These are phyloP conservation scores for Penelope pileata DNA, from an alignment of 2,113 vertebrate genomes.

Conservation along the genomic window DNA sequence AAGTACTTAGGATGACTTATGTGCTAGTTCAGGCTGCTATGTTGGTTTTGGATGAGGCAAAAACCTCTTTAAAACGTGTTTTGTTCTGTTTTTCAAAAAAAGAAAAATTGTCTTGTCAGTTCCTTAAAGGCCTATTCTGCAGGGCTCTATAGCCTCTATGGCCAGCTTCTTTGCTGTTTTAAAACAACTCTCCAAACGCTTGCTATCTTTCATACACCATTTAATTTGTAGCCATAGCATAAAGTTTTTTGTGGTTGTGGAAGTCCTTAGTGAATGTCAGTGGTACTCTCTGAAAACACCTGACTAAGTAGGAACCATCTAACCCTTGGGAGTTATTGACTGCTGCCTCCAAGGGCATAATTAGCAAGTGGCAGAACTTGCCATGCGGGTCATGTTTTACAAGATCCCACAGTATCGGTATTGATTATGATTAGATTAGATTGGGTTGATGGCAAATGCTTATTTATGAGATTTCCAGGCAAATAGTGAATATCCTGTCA, in stretches of 20 bases:
- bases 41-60: constrained; percentile 25
- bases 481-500: neutral
- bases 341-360: constrained; percentile 55
- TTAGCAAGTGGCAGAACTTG: constrained; percentile 66
- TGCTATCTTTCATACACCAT: constrained; percentile 64
- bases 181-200: constrained; percentile 64
- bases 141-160: neutral
- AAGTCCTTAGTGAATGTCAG: constrained; percentile 70
- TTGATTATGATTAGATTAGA: constrained; percentile 67
- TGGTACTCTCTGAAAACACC: constrained; percentile 63
- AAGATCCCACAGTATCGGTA: constrained; percentile 46
- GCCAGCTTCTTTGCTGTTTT: neutral
- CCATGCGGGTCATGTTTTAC: constrained; percentile 63
- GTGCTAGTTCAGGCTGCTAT: neutral
- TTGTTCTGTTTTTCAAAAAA: neutral
- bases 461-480: constrained; percentile 43
- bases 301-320: constrained; percentile 69
- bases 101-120: constrained; percentile 27
- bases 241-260: constrained; percentile 67
- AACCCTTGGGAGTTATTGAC: constrained; percentile 68
- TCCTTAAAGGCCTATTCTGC: constrained; percentile 59
- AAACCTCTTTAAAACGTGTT: constrained; percentile 2
- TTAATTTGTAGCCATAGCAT: constrained; percentile 66
- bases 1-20: neutral
- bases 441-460: constrained; percentile 44